Base-by-base conservation (phyloP, 2,888 invertebrate genomes). In the Drosophila anceps region DNA sequence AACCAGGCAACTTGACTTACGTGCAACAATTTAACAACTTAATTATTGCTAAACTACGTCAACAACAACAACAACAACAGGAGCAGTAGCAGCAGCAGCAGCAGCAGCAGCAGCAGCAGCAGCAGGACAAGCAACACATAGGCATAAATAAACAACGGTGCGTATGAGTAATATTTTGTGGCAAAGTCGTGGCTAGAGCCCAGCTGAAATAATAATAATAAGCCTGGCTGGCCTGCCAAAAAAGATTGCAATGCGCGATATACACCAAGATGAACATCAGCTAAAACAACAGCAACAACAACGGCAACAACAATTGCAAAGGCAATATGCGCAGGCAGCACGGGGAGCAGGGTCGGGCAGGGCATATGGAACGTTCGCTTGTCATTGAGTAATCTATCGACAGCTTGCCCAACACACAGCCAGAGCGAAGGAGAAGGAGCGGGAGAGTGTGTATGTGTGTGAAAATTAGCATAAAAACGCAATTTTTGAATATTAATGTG, bases 381-480 rank as follows among this genome's bases (percentile, higher is more conserved):
- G 89, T 88, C 87, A 90, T 90, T 88, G 88, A 90, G 90, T 91
- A 91, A 91, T 91, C 91, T 89, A 91, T 91, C 91, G 91, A 91
- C 91, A 90, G 90, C 74, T 84, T 89, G 74, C 76, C 73, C 78
- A 88, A 29, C 27, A 29, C 18, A 43, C 29, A 43, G 12, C 15
- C 20, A 7, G 48, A 8, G 24, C 33, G 41, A 41, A 31, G 12
- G 20, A 15, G 24, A n/a, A 20, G 9, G 33, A 4, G 62, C 27
- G 33, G 31, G 5, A 12, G 6, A 29, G 9, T 74, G 73, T 80
- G 90, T 82, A n/a, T n/a, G 27, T 78, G 76, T 84, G 91, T 84
- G 88, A 84, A 88, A 92, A 92, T 92, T 92, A 89, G 91, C 92
- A 92, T 92, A 92, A 92, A 92, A 92, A 92, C 91, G 92, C 92